Base-by-base conservation (phyloP, 2,888 invertebrate genomes). In the Hypena proboscidalis region DNA sequence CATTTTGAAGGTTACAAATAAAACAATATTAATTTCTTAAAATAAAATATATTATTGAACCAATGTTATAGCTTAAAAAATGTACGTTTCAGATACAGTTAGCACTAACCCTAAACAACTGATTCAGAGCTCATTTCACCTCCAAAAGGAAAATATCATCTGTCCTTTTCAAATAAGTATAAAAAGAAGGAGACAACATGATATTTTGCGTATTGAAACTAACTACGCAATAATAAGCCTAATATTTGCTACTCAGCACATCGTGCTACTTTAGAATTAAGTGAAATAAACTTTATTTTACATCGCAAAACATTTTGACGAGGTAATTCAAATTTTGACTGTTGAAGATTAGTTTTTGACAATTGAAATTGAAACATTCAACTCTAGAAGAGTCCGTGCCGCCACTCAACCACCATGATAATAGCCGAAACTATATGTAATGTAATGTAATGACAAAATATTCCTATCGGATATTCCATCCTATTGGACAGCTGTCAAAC, bases 21-120 rank as follows among this genome's bases (percentile, higher is more conserved):
- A 70, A 74, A 70, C 55, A 50, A 32, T 32, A 45, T 42, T 49
- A 17, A 17, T 58, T 68, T 69, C 76, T 78, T 80, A 80, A 80
- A 83, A 82, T 83, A 83, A 81, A 81, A 78, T 83, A 77, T 84
- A 83, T 72, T 78, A 66, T 73, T 73, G 69, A 77, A 82, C 70
- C 75, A 78, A 73, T 73, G 60, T 77, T 80, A 79, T 66, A 79
- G 77, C 80, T 83, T 79, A 80, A 72, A 70, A 72, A 74, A 71
- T 69, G 65, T 74, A 78, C 65, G 70, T 58, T 62, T 58, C 61
- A 59, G 51, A 54, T 66, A 46, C 23, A 52, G 30, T 65, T 65
- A 58, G 49, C 49, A 38, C 59, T 63, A 63, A 56, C 50, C 47
- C 48, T 58, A 27, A 50, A 41, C 11, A 25, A 41, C 9, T 37